Base-by-base conservation (phyloP, 2,888 invertebrate genomes). In the Pyrgus malvae region DNA sequence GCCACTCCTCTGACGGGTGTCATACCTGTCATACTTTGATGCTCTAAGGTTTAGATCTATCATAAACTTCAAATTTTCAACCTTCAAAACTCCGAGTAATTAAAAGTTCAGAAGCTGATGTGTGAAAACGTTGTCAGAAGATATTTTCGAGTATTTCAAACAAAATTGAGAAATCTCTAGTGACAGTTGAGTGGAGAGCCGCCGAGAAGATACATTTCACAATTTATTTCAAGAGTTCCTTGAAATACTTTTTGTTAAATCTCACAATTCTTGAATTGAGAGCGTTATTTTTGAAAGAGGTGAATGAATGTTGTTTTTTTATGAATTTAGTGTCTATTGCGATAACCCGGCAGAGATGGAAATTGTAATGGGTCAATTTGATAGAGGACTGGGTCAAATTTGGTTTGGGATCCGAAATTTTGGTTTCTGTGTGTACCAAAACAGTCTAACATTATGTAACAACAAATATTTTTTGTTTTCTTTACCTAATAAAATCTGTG, bases 181-280 rank as follows among this genome's bases (percentile, higher is more conserved):
- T 16, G 50, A 42, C 50, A 50, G 46, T 12, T 17, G 25, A 50
- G 41, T 31, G 12, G 33, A 8, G 17, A 37, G 6, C 25, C 42
- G 42, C 23, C 42, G 2, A 5, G 33, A n/a, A n/a, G 19, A 25
- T 7, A 17, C 8, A 9, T 46, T 25, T 12, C 17, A 17, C 12
- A 14, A 50, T 50, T 42, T 50, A 42, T 35, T 25, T 42, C 25
- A 19, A 42, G 50, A 50, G 12, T 42, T 50, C 50, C 42, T 21
- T 33, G 23, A 41, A 33, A 27, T 19, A 33, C 31, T 41, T 23
- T 35, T 31, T n/a, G n/a, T 37, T 12, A 2, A 38, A 31, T 8
- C n/a, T 33, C 16, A 41, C 14, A 16, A 49, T 40, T 49, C 41
- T 21, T 31, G 21, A 16, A 27, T 17, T 19, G 37, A 25, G 25